Base-by-base conservation (phyloP, 2,113 vertebrate species). In the Strigops habroptila region DNA sequence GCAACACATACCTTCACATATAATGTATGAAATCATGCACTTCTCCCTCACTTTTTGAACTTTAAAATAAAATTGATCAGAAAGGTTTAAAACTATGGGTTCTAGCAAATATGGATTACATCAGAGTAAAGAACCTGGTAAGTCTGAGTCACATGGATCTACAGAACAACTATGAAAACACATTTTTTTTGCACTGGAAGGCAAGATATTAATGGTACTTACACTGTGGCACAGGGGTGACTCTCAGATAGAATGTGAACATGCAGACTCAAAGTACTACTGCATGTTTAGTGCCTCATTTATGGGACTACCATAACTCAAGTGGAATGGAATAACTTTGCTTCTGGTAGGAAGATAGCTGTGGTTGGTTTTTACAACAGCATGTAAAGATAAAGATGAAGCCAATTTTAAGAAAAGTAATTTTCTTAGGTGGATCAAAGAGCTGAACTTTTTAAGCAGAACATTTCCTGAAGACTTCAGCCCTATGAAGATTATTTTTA, bases 161-260 rank as follows among this genome's bases (percentile, higher is more conserved):
- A 53, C 12, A 63, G 6, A 80, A 41, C 9, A 15, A 33, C 30
- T 46, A 3, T 59, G 46, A 86, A 53, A 51, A 59, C 9, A 43
- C 3, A 3, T 73, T 43, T 71, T 49, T 24, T 88, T 0, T 22
- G 46, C 81, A 3, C 48, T 39, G 25, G 14, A 84, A 69, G 6
- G 14, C 9, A 49, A 77, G 9, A 9, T 7, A 30, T 44, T 60
- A 73, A 70, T 14, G 3, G 6, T 41, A 23, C 15, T 69, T 53
- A 16, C 0, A 0, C 7, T 31, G 6, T 49, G 10, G 49, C 21
- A 33, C 2, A 3, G 4, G 4, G 4, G 11, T 55, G 19, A 4
- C 8, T 49, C 7, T 77, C 25, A 51, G 16, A 28, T 21, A 27
- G 6, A 44, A 14, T 11, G 9, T 46, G 24, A 91, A 41, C 11